Evolutionary conservation across 1,140 invertebrate species (phyloP).

Genomic region (Apocrypta bakeri): DNA sequence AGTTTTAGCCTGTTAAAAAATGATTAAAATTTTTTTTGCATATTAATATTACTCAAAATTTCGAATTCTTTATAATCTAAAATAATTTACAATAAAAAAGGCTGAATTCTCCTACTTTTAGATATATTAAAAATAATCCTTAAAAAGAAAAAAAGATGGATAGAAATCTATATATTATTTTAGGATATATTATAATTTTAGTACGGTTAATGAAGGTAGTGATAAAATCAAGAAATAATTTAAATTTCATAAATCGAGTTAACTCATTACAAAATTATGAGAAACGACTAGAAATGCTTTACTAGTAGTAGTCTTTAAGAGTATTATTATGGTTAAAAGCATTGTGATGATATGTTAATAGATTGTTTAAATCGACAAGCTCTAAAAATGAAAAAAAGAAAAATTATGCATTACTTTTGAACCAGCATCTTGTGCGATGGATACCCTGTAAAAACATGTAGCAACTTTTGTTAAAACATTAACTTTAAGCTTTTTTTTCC

Average conservation of each 20-base stretch:
- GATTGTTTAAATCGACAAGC: neutral
- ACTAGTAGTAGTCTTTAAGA: neutral
- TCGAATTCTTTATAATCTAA: too few species aligned
- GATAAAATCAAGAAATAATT: neutral
- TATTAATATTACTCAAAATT: too few species aligned
- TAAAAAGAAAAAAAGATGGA: too few species aligned
- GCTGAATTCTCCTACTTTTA: too few species aligned
- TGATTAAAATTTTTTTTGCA: too few species aligned
- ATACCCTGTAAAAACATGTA: constrained; percentile 21
- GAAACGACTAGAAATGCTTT: neutral
- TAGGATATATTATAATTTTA: neutral
- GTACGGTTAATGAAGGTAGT: neutral
- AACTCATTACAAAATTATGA: neutral
- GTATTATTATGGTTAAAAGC: too few species aligned
- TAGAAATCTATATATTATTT: too few species aligned
- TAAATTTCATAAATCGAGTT: neutral
- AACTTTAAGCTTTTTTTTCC: constrained; percentile 3
- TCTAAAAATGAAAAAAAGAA: constrained; percentile 1
- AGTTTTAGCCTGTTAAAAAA: too few species aligned
- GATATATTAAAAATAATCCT: too few species aligned
- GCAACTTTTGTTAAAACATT: constrained; percentile 21
- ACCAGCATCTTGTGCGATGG: constrained; percentile 17
- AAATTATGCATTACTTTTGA: constrained; percentile 12
- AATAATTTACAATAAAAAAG: too few species aligned
- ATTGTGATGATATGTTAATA: neutral